These are phyloP conservation scores for Leptothorax acervorum DNA, from an alignment of 2,888 invertebrate species.

Conservation along the genomic window DNA sequence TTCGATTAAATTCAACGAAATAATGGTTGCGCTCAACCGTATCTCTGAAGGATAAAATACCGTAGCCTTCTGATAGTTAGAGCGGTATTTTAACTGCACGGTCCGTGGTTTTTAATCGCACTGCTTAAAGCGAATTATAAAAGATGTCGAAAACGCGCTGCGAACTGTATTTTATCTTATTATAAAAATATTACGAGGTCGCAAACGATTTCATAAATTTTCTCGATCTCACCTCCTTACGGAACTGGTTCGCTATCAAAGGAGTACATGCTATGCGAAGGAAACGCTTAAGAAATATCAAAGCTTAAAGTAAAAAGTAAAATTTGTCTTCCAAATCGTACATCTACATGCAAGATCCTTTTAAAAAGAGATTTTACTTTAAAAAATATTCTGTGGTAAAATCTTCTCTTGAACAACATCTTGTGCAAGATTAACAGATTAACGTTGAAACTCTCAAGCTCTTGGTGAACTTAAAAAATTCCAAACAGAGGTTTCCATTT, in stretches of 20 bases:
- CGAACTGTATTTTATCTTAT: background rate
- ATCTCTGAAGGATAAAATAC: conserved; percentile 28
- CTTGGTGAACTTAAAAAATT: background rate
- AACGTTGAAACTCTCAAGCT: background rate
- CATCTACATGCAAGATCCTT: background rate
- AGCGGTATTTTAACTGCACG: background rate
- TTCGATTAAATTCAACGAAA: background rate
- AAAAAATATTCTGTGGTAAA: background rate
- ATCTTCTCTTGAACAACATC: background rate
- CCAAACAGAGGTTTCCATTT: background rate
- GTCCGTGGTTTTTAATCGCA: conserved; percentile 1
- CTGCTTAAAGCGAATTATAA: conserved; percentile 2
- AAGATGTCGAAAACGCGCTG: background rate
- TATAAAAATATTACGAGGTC: conserved; percentile 35
- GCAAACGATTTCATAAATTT: conserved; percentile 29
- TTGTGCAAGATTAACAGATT: background rate
- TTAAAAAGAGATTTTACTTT: background rate
- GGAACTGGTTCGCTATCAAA: background rate
- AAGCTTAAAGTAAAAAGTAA: background rate
- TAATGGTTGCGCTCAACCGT: conserved; percentile 5
- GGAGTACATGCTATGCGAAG: background rate
- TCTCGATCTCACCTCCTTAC: background rate
- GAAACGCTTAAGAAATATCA: background rate
- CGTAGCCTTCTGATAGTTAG: background rate
- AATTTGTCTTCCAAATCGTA: background rate